phyloP scores from a whole-genome alignment of 2,797 vertebrate species.

The Typhlichthys eigenmanni region DNA sequence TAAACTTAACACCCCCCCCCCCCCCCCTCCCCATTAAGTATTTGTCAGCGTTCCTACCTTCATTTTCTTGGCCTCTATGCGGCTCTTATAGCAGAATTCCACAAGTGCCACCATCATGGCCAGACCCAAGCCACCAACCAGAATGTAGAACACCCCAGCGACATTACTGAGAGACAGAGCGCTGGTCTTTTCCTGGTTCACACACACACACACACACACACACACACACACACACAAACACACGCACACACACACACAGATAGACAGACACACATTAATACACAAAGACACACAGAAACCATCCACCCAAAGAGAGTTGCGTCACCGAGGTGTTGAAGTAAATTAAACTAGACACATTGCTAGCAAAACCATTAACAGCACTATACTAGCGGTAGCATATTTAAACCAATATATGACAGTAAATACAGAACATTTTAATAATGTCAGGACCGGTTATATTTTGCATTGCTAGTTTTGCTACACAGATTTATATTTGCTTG shows the following conservation, averaged over 20 bases:
- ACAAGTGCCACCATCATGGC: slow-evolving; percentile 98
- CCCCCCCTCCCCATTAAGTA: too few relatives aligned
- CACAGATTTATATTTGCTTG: background rate
- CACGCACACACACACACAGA: slow-evolving; percentile 9
- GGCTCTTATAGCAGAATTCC: slow-evolving; percentile 99
- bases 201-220: slow-evolving; percentile 10
- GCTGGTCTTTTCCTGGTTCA: slow-evolving; percentile 93
- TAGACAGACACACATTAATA: slow-evolving; percentile 4
- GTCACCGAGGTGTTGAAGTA: slow-evolving; percentile 20
- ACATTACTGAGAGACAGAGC: slow-evolving; percentile 97
- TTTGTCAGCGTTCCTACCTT: slow-evolving; percentile 65
- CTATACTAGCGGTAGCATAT: background rate
- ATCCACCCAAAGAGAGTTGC: slow-evolving; percentile 21
- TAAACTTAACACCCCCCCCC: too few relatives aligned
- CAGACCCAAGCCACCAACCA: slow-evolving; percentile 95
- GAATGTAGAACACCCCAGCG: slow-evolving; percentile 97
- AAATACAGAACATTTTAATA: slow-evolving; percentile 2
- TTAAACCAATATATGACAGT: background rate
- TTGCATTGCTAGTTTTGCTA: background rate
- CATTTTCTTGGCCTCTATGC: slow-evolving; percentile 94
- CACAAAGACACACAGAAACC: slow-evolving; percentile 2
- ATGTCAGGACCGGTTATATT: background rate
- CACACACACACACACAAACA: slow-evolving; percentile 17
- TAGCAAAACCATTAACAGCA: background rate
- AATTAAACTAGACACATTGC: slow-evolving; percentile 6